Base-by-base conservation (phyloP, 2,113 vertebrate species). In the Grantiella picta region DNA sequence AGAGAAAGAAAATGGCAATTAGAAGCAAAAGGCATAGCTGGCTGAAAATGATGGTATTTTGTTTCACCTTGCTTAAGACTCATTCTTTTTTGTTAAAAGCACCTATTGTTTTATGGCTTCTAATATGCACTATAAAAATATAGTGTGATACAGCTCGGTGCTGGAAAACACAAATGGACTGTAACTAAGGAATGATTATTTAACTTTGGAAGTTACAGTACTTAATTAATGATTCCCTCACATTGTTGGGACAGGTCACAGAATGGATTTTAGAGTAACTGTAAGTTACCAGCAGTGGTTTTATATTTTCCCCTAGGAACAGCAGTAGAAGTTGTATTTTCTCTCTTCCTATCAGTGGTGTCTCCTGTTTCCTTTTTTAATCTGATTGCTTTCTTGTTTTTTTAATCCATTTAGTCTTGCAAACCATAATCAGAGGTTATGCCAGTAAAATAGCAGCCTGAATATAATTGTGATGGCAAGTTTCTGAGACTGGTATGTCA, bases 11-110 rank as follows among this genome's bases (percentile, higher is more conserved):
- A 85, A 83, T n/a, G 4, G 56, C 56, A 95, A 93, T 83, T 89
- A 90, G 57, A 75, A 92, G 59, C 35, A 69, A 89, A 83, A 81
- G n/a, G 45, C 66, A 42, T 44, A 80, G 63, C 54, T 66, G 29
- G 25, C 38, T 54, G 60, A 47, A 94, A 96, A 38, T 50, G 6
- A 65, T 71, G 52, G 13, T 87, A 29, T 76, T 84, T 89, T 25
- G 16, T 64, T 90, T 96, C 85, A 85, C 78, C 81, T 94, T 89
- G 29, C 65, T 81, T 82, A 71, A 79, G 86, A 88, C 20, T 70
- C 19, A 12, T 36, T 68, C 4, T 28, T 54, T 82, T 79, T 72
- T 50, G 45, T 79, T 86, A 84, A 91, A 91, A 89, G 22, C 38
- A 60, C 22, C 33, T 78, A 52, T 87, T 81, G 56, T 91, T 94